Percentiles rank a stretch among this genome's conserved stretches.
Evolutionary conservation across 2,888 invertebrate genomes (phyloP).

Genomic region (Dorcus hopei): DNA sequence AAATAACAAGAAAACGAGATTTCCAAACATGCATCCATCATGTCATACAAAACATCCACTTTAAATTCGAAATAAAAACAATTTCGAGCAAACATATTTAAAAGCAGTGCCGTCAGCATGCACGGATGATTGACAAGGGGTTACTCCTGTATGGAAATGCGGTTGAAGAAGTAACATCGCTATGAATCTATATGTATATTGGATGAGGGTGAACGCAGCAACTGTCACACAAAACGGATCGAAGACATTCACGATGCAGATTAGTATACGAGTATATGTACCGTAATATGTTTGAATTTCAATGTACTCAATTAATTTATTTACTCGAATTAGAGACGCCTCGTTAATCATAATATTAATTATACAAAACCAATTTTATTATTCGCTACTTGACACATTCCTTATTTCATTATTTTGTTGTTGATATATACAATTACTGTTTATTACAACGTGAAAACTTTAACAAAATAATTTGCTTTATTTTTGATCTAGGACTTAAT

Average conservation of each 20-base stretch:
- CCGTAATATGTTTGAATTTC: slow-evolving; percentile 27
- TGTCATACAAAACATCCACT: slow-evolving; percentile 48
- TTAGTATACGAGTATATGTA: slow-evolving; percentile 30
- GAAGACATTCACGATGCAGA: slow-evolving; percentile 41
- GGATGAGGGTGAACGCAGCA: slow-evolving; percentile 38
- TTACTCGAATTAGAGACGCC: too few relatives aligned
- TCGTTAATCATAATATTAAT: too few relatives aligned
- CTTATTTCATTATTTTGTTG: too few relatives aligned
- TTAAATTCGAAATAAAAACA: slow-evolving; percentile 52
- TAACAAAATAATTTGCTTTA: too few relatives aligned
- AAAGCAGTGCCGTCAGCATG: slow-evolving; percentile 46
- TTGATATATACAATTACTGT: too few relatives aligned
- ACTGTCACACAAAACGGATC: slow-evolving; percentile 42
- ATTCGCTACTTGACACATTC: too few relatives aligned
- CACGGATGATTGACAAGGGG: slow-evolving; percentile 48
- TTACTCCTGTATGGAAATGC: slow-evolving; percentile 42
- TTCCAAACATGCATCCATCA: slow-evolving; percentile 47
- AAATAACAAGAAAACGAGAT: slow-evolving; percentile 48
- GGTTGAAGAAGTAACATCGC: slow-evolving; percentile 39
- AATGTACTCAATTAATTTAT: slow-evolving; percentile 17
- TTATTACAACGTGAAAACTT: too few relatives aligned
- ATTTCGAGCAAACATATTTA: slow-evolving; percentile 50
- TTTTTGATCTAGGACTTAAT: too few relatives aligned
- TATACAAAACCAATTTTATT: too few relatives aligned
- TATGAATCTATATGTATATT: slow-evolving; percentile 45